Base-by-base conservation (phyloP, 2,113 vertebrate species). In the Ictalurus furcatus region DNA sequence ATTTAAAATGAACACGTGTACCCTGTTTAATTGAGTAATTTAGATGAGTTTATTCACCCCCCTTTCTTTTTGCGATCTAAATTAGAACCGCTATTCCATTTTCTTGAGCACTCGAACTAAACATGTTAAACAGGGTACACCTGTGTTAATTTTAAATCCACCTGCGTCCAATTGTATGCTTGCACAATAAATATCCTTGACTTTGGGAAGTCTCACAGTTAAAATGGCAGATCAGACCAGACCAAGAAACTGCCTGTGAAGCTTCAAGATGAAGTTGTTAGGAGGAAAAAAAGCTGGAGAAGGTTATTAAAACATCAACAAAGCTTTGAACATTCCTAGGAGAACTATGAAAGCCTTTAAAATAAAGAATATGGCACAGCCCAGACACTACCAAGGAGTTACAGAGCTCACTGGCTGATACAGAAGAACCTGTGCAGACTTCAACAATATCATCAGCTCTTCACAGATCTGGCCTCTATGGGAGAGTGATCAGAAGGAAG, bases 191-290 rank as follows among this genome's bases (percentile, higher is more conserved):
- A 61, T 23, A 58, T 82, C 80, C 4, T 14, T 59, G 58, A 23
- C 58, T 28, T 83, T 63, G 81, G 58, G 12, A 84, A 63, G 81
- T 63, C 81, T 84, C 58, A 63, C 34, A 28, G 7, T 44, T 84
- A 63, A 84, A 16, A 2, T 0, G 12, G 19, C 58, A 63, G 34
- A 84, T 84, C 34, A 84, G 34, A 84, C 40, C 34, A 40, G 81
- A 61, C 81, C 30, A 12, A 28, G 19, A 6, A 40, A 25, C 81
- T 28, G 58, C 12, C 81, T 63, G 81, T 25, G 5, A 84, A 84
- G 81, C 81, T 61, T 83, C 81, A 83, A 61, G 58, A 37, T 82
- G 54, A 82, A 59, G 80, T 61, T 61, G 81, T 25, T 61, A 40
- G 28, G 21, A 37, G 48, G 52, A 19, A 84, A 63, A 54, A 84